A percentile compares a stretch with the other conserved stretches of the same genome.
phyloP scores from a whole-genome alignment of 2,888 invertebrate species.

The Ferdinandea cuprea region DNA sequence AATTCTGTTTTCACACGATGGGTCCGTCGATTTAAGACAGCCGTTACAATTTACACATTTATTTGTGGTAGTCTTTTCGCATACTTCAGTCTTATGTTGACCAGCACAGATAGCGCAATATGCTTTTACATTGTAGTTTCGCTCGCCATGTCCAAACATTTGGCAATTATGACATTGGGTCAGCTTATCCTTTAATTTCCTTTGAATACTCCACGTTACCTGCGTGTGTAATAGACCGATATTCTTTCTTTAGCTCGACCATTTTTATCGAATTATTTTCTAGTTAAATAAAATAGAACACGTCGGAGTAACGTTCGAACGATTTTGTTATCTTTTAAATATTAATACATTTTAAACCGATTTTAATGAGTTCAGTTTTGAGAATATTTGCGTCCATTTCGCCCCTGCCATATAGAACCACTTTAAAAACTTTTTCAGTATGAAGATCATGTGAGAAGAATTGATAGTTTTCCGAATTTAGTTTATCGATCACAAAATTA shows the following conservation, averaged over 20 bases:
- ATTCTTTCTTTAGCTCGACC: not conserved
- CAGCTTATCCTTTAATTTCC: no score
- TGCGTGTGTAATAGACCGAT: conserved; percentile 1
- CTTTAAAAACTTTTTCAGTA: not conserved
- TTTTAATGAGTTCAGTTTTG: not conserved
- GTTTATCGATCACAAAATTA: no score
- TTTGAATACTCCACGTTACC: not conserved
- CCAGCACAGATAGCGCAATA: no score
- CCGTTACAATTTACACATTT: conserved; percentile 1
- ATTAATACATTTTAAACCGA: not conserved
- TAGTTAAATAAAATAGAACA: no score
- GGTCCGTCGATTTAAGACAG: no score
- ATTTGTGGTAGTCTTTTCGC: not conserved
- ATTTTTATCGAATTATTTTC: no score
- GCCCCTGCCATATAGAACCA: not conserved
- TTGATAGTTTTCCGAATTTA: no score
- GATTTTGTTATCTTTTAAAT: no score
- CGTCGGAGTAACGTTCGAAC: no score
- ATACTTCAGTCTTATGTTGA: not conserved
- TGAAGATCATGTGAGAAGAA: not conserved
- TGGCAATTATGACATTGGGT: no score
- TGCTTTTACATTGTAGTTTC: conserved; percentile 16
- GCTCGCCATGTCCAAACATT: conserved; percentile 19
- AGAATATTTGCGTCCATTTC: not conserved
- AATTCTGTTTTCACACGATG: no score